Conservation (phyloP, 2,113 vertebrate species). For the Grammomys surdaster region DNA sequence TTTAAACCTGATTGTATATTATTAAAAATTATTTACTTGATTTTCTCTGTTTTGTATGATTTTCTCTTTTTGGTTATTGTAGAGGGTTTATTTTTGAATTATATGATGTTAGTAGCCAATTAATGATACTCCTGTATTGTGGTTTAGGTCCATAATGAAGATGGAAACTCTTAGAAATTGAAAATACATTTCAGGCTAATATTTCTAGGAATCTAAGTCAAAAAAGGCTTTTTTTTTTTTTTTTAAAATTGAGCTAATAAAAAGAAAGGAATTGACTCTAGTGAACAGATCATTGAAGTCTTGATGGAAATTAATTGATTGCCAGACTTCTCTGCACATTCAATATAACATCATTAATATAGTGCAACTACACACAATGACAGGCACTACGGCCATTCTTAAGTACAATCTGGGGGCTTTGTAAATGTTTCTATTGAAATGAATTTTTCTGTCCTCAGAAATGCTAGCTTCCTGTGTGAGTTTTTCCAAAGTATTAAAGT, state of each 20-base stretch:
- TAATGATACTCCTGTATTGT: not conserved
- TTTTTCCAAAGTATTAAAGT: not conserved
- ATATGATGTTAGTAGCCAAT: not conserved
- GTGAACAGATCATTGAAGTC: not conserved
- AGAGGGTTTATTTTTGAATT: not conserved
- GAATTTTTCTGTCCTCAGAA: not conserved
- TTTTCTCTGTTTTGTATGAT: not conserved
- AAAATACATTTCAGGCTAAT: not conserved
- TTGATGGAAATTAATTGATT: conserved; percentile 38
- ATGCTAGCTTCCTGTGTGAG: not conserved
- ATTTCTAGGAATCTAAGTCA: not conserved
- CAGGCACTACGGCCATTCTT: not conserved
- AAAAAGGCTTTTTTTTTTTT: conserved; percentile 11
- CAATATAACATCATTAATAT: not conserved
- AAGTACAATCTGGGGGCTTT: not conserved
- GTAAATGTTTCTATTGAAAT: not conserved
- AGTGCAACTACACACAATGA: not conserved
- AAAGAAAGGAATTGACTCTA: conserved; percentile 11
- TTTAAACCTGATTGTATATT: not conserved
- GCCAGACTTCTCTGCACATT: not conserved
- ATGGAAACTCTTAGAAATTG: not conserved
- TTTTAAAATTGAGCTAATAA: not conserved
- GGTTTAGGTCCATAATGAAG: not conserved
- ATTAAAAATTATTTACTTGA: not conserved
- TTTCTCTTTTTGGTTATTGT: not conserved